A percentile compares a stretch with the other conserved stretches of the same genome.
Conservation (phyloP, 2,113 vertebrate genomes). For the Neogobius melanostomus region DNA sequence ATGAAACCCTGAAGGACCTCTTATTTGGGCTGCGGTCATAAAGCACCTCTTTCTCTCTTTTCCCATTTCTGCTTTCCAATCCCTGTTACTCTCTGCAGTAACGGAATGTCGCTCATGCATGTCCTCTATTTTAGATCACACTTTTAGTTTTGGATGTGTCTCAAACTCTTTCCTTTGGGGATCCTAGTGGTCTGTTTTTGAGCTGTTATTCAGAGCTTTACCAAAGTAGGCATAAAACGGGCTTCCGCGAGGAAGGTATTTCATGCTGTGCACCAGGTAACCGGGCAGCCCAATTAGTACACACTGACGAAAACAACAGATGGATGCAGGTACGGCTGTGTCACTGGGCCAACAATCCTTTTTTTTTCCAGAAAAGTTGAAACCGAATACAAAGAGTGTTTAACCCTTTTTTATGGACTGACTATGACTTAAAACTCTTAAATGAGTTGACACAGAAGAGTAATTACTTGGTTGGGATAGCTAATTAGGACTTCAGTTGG, state of each 20-base stretch:
- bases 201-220: conserved; percentile 1
- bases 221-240: conserved; percentile 13
- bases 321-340: conserved; percentile 26
- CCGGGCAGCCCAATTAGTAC: conserved; percentile 24
- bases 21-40: conserved; percentile 30
- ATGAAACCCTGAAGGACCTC: conserved; percentile 34
- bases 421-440: background rate
- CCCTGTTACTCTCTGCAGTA: conserved; percentile 1
- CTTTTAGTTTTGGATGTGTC: background rate
- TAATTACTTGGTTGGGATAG: background rate
- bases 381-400: background rate
- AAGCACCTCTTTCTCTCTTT: conserved; percentile 6
- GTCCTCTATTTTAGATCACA: background rate
- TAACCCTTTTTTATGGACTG: background rate
- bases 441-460: too few species aligned
- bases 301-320: conserved; percentile 49
- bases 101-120: background rate
- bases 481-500: background rate
- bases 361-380: background rate
- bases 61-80: background rate
- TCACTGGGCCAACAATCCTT: conserved; percentile 16
- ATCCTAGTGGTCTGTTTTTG: background rate
- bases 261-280: conserved; percentile 35
- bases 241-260: conserved; percentile 20
- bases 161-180: conserved; percentile 19